Evolutionary conservation across 92 coral and sea anemone genomes (phyloP).

Genomic region (Phenganax stokvisi): DNA sequence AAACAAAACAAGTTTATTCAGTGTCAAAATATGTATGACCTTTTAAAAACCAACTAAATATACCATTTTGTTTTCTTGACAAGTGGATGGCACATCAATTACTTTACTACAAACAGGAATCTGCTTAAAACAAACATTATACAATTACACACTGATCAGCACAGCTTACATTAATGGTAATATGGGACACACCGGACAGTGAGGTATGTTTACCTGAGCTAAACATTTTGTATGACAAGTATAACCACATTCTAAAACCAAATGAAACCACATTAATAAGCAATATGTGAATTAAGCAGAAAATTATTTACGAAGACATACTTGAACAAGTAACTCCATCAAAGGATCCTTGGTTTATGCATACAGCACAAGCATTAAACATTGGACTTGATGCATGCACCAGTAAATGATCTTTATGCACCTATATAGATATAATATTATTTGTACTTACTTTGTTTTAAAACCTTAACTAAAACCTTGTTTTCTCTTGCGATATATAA

Average conservation of each 20-base stretch:
- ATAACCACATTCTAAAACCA: conserved; percentile 61
- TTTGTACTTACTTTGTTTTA: not conserved
- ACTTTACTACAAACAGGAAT: conserved; percentile 24
- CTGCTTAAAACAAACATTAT: not conserved
- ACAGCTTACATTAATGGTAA: not conserved
- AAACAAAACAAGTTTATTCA: not conserved
- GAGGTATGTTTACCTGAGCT: conserved; percentile 56
- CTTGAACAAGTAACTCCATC: conserved; percentile 30
- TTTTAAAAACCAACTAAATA: not conserved
- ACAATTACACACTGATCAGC: not conserved
- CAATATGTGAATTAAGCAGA: not conserved
- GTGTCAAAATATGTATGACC: not conserved
- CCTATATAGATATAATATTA: not conserved
- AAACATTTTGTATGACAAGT: conserved; percentile 76
- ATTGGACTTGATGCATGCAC: conserved; percentile 32
- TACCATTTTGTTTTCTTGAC: not conserved
- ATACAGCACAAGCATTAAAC: conserved; percentile 23
- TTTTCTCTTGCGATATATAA: not conserved
- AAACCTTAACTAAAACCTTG: too few species aligned
- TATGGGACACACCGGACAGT: too few species aligned
- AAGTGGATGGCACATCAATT: not conserved
- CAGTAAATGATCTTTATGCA: conserved; percentile 9
- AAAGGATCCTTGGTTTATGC: conserved; percentile 23
- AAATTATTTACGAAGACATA: not conserved
- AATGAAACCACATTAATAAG: not conserved